A percentile compares a stretch with the other conserved stretches of the same genome.
These are phyloP conservation scores for Leucosticte australis DNA, from an alignment of 2,113 vertebrate genomes.

Conservation along the genomic window DNA sequence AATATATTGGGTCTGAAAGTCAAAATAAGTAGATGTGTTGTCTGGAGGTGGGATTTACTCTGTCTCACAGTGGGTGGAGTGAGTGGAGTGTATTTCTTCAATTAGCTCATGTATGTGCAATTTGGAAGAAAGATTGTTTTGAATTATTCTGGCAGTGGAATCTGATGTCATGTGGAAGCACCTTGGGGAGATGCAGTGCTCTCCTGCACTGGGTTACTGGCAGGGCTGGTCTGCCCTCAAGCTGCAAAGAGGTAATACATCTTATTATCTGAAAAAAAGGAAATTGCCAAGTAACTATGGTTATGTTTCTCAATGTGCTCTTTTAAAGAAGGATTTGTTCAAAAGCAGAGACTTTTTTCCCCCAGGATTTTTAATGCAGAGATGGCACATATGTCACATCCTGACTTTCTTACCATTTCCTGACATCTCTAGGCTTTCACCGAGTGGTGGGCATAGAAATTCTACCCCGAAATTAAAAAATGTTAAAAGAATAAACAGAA, in stretches of 20 bases:
- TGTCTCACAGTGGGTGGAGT: background rate
- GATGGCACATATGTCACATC: background rate
- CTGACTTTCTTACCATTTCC: background rate
- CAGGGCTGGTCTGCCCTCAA: conserved; percentile 9
- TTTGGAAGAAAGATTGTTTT: background rate
- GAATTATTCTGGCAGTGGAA: background rate
- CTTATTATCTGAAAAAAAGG: background rate
- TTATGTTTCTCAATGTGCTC: background rate
- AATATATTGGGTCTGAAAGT: background rate
- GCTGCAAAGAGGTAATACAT: background rate
- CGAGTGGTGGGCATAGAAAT: background rate
- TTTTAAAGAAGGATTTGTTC: background rate
- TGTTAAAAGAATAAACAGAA: background rate
- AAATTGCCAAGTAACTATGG: background rate
- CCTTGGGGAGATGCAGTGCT: background rate
- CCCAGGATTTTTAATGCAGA: background rate
- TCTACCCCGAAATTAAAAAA: background rate
- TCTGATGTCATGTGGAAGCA: background rate
- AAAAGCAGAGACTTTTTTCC: background rate
- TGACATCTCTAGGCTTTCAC: background rate
- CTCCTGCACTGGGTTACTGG: background rate
- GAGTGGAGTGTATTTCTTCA: background rate
- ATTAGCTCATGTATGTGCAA: background rate
- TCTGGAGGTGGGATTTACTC: background rate
- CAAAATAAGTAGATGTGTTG: background rate